Evolutionary conservation across 2,888 invertebrate species (phyloP), one percentile per base, ranked within the genome.

Genomic region (Schizotus pectinicornis): DNA sequence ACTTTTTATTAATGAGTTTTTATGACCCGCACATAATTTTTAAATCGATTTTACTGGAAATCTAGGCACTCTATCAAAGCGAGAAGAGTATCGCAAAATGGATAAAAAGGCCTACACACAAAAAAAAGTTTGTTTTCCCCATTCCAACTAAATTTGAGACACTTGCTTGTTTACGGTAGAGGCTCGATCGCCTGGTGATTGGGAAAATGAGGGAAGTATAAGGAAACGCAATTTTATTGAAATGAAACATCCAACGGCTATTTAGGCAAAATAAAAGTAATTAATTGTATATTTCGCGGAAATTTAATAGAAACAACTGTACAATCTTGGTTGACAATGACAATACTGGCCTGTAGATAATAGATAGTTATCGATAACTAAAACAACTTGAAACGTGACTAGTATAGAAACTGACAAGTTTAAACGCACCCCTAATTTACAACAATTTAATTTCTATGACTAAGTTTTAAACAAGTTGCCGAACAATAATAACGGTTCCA

Each of bases 281-380:
- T 37, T 42, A 47, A 33, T 47, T n/a, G 8, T 54, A 14, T 31
- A 38, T 37, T 37, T 47, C 22, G n/a, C 30, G 22, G 36, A 43
- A 9, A 33, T 39, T 48, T 34, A 52, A 47, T 52, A 46, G 48
- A 48, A 49, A 47, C 41, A 51, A 52, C 35, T 45, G 22, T 22
- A 22, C 22, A 22, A 22, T 22, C 22, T 22, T 22, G 5, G 22
- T 22, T 22, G 22, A 43, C 22, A 22, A 22, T 22, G 22, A 53
- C 52, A 57, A 57, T 57, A 57, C 57, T 57, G 57, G 57, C 57
- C 57, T 52, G 39, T 38, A 46, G 22, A 39, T 57, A 37, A 49
- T 38, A 11, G 47, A 43, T 41, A 51, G 51, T 30, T 42, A 56
- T 50, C 39, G 39, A 38, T 38, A 41, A 50, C 39, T 56, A 56